These are phyloP conservation scores for Stenodema calcarata DNA, from an alignment of 2,888 invertebrate species.

Conservation along the genomic window DNA sequence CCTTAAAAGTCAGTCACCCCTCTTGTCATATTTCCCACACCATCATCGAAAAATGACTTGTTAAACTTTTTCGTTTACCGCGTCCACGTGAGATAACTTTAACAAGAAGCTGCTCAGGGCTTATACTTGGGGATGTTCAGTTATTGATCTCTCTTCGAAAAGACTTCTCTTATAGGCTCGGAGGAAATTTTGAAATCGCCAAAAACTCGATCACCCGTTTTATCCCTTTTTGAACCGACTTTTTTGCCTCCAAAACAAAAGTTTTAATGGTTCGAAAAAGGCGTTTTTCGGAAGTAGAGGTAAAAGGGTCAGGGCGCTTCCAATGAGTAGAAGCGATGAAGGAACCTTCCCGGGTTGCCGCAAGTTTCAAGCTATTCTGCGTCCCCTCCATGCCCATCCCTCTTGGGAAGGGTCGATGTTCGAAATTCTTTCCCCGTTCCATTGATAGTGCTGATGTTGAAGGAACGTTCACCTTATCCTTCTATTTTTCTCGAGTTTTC, in stretches of 20 bases:
- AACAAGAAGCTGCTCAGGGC: constrained; percentile 11
- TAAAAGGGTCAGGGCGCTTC: background rate
- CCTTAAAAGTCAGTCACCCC: constrained; percentile 1
- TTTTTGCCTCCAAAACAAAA: background rate
- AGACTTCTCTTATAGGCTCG: constrained; percentile 1
- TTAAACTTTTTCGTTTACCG: constrained; percentile 41
- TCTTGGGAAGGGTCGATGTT: background rate
- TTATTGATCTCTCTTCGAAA: constrained; percentile 31
- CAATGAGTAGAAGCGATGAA: background rate
- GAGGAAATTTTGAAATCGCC: constrained; percentile 18
- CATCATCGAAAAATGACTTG: background rate
- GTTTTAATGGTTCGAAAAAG: background rate
- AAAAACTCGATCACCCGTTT: constrained; percentile 19
- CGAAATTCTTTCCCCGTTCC: constrained; percentile 16
- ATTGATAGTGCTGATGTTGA: background rate
- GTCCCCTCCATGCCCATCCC: background rate
- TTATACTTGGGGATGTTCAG: constrained; percentile 15
- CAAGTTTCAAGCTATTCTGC: constrained; percentile 18
- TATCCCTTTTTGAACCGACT: background rate
- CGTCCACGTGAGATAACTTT: constrained; percentile 12
- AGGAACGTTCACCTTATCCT: background rate
- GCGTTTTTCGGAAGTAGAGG: background rate
- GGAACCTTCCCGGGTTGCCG: background rate
- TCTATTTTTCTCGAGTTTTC: background rate
- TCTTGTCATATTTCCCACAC: background rate